Evolutionary conservation across 1,140 invertebrate genomes (phyloP), one percentile per base, ranked within the genome.

Genomic region (Brachionus paranguensis): DNA sequence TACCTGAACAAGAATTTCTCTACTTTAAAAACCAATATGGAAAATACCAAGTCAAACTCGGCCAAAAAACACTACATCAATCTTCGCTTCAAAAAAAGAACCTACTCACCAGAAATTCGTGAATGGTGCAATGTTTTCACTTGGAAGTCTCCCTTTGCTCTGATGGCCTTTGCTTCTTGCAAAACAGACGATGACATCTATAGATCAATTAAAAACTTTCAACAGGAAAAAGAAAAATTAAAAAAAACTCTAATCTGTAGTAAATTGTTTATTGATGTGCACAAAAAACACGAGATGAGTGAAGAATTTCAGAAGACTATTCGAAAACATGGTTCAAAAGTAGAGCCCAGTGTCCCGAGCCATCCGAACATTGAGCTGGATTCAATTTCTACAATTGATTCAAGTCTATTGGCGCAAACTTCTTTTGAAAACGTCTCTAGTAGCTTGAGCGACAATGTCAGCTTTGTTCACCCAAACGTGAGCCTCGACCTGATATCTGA

Each of bases 221-320:
- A 81, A 47, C 12, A 81, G 17, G 53, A 64, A 68, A 60, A 81
- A 45, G 12, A 29, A 14, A 68, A 64, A 45, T 64, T 64, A 14
- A 68, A 81, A 45, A 64, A 60, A 68, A 43, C 37, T 29, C 20
- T 64, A n/a, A 43, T 81, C 17, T 12, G 17, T 60, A 64, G 78
- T 47, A 81, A 81, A 81, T 12, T 81, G 17, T 64, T 81, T 45
- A 68, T 81, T 29, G 78, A 81, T 68, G 41, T 64, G 11, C 78
- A 81, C 27, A 12, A 64, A 29, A 43, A 81, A 43, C 64, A 60
- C 12, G 53, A 81, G 43, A 43, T 64, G 64, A 68, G 64, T 17
- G 78, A 81, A 64, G 53, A 81, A 64, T 60, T 45, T 41, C 27
- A 45, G 12, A 60, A 81, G 17, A 81, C 50, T n/a, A 60, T 81